These are phyloP conservation scores for Cryptoleucopteryx plumbea DNA, from an alignment of 2,113 vertebrate species.

Conservation along the genomic window DNA sequence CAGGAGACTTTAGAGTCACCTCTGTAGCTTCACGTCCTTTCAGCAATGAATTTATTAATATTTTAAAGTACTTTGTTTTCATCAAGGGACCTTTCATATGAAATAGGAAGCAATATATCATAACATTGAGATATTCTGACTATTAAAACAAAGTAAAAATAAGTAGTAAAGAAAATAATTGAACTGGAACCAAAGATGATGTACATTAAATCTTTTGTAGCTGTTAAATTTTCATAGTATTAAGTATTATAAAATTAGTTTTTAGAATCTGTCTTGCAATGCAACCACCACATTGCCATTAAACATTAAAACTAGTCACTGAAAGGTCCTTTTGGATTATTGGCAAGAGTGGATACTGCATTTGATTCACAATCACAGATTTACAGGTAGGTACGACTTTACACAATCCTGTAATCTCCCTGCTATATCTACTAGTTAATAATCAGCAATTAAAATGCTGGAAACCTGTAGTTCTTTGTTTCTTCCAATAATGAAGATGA, in stretches of 20 bases:
- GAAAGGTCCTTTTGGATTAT: not conserved
- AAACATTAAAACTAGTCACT: not conserved
- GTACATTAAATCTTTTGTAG: not conserved
- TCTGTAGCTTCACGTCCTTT: not conserved
- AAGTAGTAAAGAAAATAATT: not conserved
- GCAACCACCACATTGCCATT: not conserved
- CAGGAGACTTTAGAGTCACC: not conserved
- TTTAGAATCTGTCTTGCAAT: not conserved
- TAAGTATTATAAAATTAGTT: not conserved
- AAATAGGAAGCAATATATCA: not conserved
- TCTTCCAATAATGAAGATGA: not conserved
- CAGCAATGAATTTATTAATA: not conserved
- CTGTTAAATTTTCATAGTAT: not conserved
- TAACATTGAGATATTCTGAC: not conserved
- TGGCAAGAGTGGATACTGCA: not conserved
- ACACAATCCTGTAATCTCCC: not conserved
- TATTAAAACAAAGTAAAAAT: not conserved
- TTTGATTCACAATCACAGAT: not conserved
- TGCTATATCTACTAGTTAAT: not conserved
- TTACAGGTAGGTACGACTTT: not conserved
- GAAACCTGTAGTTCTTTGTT: not conserved
- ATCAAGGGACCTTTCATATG: not conserved
- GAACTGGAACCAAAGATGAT: not conserved
- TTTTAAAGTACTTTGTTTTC: not conserved
- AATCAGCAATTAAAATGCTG: constrained; percentile 9